Percentiles rank a stretch among this genome's conserved stretches.
These are phyloP conservation scores for Brevimyrus niger DNA, from an alignment of 2,113 vertebrate genomes.

Conservation along the genomic window DNA sequence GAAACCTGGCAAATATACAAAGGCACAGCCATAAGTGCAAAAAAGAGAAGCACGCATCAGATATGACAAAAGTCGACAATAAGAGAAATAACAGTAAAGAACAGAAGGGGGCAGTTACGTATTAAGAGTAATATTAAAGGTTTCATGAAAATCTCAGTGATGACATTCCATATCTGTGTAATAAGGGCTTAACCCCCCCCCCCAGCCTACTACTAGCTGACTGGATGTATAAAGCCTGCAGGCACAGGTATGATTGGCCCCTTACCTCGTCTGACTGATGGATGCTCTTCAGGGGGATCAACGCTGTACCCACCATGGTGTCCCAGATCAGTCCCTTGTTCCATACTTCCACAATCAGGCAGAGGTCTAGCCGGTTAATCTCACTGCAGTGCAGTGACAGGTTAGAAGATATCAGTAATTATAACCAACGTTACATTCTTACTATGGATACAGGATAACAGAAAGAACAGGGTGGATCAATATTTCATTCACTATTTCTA, in stretches of 20 bases:
- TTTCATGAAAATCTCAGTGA: background rate
- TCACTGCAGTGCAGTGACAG: constrained; percentile 64
- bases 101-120: background rate
- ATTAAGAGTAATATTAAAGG: background rate
- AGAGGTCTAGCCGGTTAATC: constrained; percentile 89
- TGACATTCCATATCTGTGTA: background rate
- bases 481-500: background rate
- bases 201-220: background rate
- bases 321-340: constrained; percentile 99
- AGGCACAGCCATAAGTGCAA: background rate
- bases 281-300: constrained; percentile 84
- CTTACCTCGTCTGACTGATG: constrained; percentile 86
- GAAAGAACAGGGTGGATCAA: background rate
- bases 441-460: background rate
- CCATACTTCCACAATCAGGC: constrained; percentile 96
- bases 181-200: background rate
- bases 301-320: constrained; percentile 87
- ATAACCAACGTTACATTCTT: background rate
- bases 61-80: background rate
- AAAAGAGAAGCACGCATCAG: background rate
- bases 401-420: background rate
- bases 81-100: background rate
- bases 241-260: background rate
- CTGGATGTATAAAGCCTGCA: background rate
- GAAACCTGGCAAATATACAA: background rate